These are phyloP conservation scores for Ammospiza maritima DNA, from an alignment of 2,797 vertebrate genomes.

Conservation along the genomic window DNA sequence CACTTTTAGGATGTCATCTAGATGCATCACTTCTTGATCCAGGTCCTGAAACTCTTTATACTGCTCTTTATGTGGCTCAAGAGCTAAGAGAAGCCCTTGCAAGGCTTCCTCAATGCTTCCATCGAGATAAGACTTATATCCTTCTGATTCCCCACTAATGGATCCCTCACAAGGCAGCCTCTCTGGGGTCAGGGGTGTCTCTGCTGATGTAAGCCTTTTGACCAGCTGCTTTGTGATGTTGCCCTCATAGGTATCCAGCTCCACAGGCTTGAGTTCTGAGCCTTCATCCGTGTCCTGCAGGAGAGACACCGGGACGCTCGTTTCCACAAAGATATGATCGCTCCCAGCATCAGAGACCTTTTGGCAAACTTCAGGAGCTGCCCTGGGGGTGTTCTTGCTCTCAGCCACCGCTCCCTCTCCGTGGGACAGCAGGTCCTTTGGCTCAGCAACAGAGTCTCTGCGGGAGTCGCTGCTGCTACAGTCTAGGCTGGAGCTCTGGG, in stretches of 20 bases:
- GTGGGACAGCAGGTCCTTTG: not conserved
- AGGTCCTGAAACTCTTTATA: slow-evolving; percentile 94
- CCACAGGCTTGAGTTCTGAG: slow-evolving; percentile 91
- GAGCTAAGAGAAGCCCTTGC: slow-evolving; percentile 87
- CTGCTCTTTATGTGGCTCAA: slow-evolving; percentile 91
- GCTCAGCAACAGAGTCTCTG: slow-evolving; percentile 51
- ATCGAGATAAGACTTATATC: slow-evolving; percentile 87
- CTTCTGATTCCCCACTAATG: slow-evolving; percentile 85
- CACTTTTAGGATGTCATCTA: slow-evolving; percentile 97
- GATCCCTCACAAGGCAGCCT: slow-evolving; percentile 70
- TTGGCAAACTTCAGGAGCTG: slow-evolving; percentile 68
- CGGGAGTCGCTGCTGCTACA: slow-evolving; percentile 49
- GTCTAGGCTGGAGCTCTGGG: slow-evolving; percentile 61
- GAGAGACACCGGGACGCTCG: slow-evolving; percentile 74
- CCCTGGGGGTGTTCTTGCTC: slow-evolving; percentile 34
- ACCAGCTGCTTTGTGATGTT: slow-evolving; percentile 96
- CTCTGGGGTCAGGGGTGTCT: slow-evolving; percentile 74
- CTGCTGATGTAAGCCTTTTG: slow-evolving; percentile 89
- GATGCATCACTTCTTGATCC: slow-evolving; percentile 92
- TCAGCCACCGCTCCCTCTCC: not conserved
- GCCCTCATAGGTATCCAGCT: slow-evolving; percentile 92
- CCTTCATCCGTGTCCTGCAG: slow-evolving; percentile 82
- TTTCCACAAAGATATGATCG: slow-evolving; percentile 81
- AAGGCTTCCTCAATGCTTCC: slow-evolving; percentile 95
- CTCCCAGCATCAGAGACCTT: slow-evolving; percentile 68